These are phyloP conservation scores for Drosophila ohnishii DNA, from an alignment of 1,140 invertebrate genomes.

Conservation along the genomic window DNA sequence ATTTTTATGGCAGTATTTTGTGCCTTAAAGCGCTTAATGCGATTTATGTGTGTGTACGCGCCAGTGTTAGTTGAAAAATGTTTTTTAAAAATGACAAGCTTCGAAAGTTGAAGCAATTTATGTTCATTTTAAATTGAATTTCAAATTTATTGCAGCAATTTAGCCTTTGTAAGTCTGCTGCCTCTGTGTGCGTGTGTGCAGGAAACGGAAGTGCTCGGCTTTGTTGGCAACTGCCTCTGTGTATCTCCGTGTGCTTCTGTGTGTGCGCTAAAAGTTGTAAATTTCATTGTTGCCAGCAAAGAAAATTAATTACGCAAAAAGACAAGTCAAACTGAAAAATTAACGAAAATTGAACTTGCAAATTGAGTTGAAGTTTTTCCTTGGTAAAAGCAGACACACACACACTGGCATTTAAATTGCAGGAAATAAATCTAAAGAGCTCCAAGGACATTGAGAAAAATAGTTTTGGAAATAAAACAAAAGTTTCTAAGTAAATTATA, in stretches of 20 bases:
- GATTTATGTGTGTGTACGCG: conserved; percentile 55
- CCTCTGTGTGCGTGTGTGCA: conserved; percentile 37
- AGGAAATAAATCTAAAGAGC: not conserved
- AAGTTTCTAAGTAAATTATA: not conserved
- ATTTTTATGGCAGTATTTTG: conserved; percentile 81
- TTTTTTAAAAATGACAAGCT: conserved; percentile 83
- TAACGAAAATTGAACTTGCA: conserved; percentile 26
- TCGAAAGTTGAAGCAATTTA: conserved; percentile 83
- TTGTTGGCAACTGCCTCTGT: conserved; percentile 35
- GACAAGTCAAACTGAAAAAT: conserved; percentile 33
- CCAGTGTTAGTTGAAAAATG: conserved; percentile 80
- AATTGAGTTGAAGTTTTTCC: conserved; percentile 55
- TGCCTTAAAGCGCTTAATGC: conserved; percentile 81
- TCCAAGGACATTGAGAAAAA: not conserved
- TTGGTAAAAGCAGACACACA: conserved; percentile 8
- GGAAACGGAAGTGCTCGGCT: conserved; percentile 74
- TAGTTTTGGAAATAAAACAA: not conserved
- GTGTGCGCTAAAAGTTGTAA: conserved; percentile 66
- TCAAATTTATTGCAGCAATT: conserved; percentile 82
- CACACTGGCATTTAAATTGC: not conserved
- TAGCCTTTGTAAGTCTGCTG: conserved; percentile 48
- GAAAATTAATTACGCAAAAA: conserved; percentile 74
- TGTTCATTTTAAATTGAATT: conserved; percentile 83
- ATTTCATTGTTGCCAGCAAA: conserved; percentile 69
- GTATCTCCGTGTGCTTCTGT: conserved; percentile 26